Evolutionary conservation across 2,888 invertebrate species (phyloP), one percentile per base, ranked within the genome.

Genomic region (Nomada ferruginata): DNA sequence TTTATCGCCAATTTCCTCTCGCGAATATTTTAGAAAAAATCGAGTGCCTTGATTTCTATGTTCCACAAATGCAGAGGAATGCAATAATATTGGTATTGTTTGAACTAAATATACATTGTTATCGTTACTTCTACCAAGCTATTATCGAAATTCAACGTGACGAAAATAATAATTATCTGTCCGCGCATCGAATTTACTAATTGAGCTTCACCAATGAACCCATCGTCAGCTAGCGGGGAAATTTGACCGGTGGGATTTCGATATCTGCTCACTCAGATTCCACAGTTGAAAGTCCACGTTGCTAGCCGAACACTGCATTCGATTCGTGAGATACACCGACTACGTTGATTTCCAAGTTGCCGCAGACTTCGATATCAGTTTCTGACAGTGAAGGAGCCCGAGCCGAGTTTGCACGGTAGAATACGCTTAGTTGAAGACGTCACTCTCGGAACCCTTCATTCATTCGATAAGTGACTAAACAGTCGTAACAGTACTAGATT

Each of bases 1-100:
- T 87, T 89, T 89, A 86, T 87, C 73, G 78, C 68, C 66, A 42
- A 44, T 42, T 20, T 59, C 71, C 74, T 65, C 59, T 57, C 76
- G 71, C 60, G 52, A 47, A 44, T 81, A 72, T 86, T 83, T 57
- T 20, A 50, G 13, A 1, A 15, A 47, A 47, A 1, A 47, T 47
- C 2, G 47, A 11, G 47, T 13, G 2, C 47, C 47, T 1, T 3
- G 47, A 2, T 47, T 10, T 15, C 3, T 29, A 5, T 47, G 47
- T 13, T 15, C 0, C 18, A 11, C 26, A 65, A 65, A 65, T n/a
- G 18, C 26, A 50, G 23, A 29, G 26, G 26, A 29, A 9, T 9
- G 47, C 47, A 47, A 47, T 15, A 15, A 47, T 47, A 47, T 15
- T 15, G 47, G 47, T 15, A 15, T 13, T 47, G 3, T 47, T 47